Conservation (phyloP, 1,140 invertebrate species). For the Delia radicum region DNA sequence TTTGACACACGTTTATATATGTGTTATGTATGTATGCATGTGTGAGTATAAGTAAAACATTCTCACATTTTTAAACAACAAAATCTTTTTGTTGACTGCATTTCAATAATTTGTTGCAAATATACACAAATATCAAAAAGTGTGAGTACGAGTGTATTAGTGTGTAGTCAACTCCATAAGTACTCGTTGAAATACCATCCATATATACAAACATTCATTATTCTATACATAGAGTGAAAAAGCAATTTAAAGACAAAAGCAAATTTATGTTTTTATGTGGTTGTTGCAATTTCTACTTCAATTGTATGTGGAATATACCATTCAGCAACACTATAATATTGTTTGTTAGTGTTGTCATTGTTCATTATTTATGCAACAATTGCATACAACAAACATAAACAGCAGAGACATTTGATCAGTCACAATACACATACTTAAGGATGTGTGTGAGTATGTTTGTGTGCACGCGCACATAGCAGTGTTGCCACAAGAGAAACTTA, state of each 20-base stretch:
- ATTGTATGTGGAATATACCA: too few species aligned
- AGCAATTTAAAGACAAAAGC: not conserved
- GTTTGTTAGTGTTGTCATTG: not conserved
- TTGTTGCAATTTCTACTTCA: not conserved
- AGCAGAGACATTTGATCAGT: too few species aligned
- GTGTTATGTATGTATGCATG: not conserved
- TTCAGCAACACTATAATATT: too few species aligned
- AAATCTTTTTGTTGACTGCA: not conserved
- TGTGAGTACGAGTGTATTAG: not conserved
- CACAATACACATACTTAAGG: too few species aligned
- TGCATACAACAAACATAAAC: not conserved
- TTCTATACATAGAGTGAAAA: not conserved
- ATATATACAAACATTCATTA: not conserved
- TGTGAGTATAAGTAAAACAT: not conserved
- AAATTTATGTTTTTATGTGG: not conserved
- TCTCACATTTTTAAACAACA: not conserved
- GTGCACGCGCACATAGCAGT: too few species aligned
- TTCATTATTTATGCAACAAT: slow-evolving; percentile 2
- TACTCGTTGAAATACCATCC: not conserved
- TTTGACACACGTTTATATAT: not conserved
- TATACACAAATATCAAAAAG: not conserved
- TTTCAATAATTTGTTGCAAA: not conserved
- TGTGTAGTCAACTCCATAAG: not conserved
- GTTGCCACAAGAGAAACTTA: too few species aligned
- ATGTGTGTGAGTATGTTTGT: too few species aligned